Base-by-base conservation (phyloP, 2,888 invertebrate species). In the Lasioglossum vierecki region DNA sequence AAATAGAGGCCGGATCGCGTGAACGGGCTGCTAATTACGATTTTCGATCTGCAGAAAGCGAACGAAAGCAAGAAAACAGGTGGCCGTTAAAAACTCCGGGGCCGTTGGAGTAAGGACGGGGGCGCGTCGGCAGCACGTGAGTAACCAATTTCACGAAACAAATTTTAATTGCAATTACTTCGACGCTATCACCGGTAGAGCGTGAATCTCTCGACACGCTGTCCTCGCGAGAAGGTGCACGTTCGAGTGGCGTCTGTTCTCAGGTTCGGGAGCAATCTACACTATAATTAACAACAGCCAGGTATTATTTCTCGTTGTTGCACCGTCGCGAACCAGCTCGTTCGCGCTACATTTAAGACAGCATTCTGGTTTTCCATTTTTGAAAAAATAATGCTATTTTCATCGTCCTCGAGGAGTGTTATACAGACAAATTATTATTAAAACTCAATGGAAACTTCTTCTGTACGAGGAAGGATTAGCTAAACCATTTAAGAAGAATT, bases 121-220 rank as follows among this genome's bases (percentile, higher is more conserved):
- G 13, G 35, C 13, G 66, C 71, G 63, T 57, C 57, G 57, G n/a
- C n/a, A 57, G 82, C 70, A 77, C 85, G 80, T 81, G 85, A 76
- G 72, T 89, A 89, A 85, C 88, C 88, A 89, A 88, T 88, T 89
- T 89, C 80, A 83, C 90, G 88, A 89, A 89, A 89, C 90, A 89
- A 89, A 89, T 89, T 88, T 89, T 89, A 89, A 89, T 89, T 89
- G 88, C 90, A 88, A 89, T 89, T 89, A 89, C 90, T 89, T 88
- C 76, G 46, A 80, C 88, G 79, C 79, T 82, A 79, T 79, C 78
- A 57, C 76, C 77, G 80, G 66, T 80, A 76, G 78, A 89, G 81
- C 84, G 89, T 88, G 88, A 88, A 89, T 82, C 80, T 71, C 80
- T 53, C 84, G 41, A 75, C 74, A 4, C 72, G 46, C 35, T 72